Conservation (phyloP, 2,888 invertebrate genomes). For the Drymonia ruficornis region DNA sequence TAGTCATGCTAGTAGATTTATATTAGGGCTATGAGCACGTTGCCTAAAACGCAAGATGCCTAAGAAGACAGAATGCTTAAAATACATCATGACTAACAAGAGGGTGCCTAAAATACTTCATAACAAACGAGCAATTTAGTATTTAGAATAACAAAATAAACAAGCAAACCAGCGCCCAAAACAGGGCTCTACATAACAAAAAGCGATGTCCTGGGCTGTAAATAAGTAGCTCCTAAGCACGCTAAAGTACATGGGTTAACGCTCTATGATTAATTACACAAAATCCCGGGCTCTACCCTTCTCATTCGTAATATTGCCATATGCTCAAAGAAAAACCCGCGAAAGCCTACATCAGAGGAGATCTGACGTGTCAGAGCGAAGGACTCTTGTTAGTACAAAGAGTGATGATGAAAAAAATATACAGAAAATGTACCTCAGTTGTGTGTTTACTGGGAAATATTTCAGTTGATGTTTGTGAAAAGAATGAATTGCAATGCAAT, state of each 20-base stretch:
- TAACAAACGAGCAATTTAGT: not conserved
- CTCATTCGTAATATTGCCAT: conserved; percentile 41
- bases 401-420: conserved; percentile 29
- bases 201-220: conserved; percentile 8
- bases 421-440: not conserved
- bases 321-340: conserved; percentile 36
- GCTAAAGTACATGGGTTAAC: conserved; percentile 46
- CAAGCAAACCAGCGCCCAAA: not conserved
- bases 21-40: no score
- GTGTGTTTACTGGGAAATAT: not conserved
- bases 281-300: conserved; percentile 37
- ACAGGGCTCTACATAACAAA: not conserved
- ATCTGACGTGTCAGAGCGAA: conserved; percentile 25
- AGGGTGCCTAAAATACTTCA: no score
- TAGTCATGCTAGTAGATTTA: no score
- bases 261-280: conserved; percentile 49
- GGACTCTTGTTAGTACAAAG: conserved; percentile 21
- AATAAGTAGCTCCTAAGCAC: conserved; percentile 29
- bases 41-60: no score
- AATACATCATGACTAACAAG: no score
- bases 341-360: conserved; percentile 24
- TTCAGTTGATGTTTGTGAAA: not conserved
- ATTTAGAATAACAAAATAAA: not conserved
- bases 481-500: not conserved
- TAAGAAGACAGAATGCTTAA: no score